Percentiles rank a stretch among this genome's conserved stretches.
Evolutionary conservation across 1,140 invertebrate genomes (phyloP).

Genomic region (Papilio aristodemus): DNA sequence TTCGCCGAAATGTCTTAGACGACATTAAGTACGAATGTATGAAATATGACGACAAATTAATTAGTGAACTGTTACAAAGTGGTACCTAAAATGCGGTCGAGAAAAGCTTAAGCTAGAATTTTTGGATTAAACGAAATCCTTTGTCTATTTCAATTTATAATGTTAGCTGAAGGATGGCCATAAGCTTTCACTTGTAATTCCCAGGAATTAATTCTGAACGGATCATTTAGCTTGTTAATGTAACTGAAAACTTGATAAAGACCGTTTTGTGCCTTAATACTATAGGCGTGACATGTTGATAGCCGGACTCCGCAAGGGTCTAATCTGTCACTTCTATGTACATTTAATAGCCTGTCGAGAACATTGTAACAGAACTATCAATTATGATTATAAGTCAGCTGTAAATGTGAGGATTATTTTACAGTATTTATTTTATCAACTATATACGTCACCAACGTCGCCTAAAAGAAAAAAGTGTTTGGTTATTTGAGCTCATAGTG

Average conservation of each 20-base stretch:
- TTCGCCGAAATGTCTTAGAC: too few species aligned
- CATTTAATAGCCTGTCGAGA: conserved; percentile 50
- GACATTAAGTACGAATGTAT: too few species aligned
- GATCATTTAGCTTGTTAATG: conserved; percentile 30
- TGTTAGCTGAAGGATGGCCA: conserved; percentile 1
- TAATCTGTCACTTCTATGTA: conserved; percentile 51
- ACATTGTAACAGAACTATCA: conserved; percentile 32
- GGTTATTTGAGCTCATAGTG: too few species aligned
- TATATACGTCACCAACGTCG: not conserved
- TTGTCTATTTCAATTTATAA: conserved; percentile 14
- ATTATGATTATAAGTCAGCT: conserved; percentile 32
- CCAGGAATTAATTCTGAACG: conserved; percentile 14
- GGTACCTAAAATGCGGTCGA: too few species aligned
- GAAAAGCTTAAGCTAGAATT: not conserved
- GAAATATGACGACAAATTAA: too few species aligned
- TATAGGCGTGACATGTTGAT: conserved; percentile 42
- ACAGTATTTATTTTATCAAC: not conserved
- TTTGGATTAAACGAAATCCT: not conserved
- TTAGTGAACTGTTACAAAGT: too few species aligned
- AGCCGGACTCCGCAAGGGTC: conserved; percentile 41
- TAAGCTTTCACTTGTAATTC: conserved; percentile 14
- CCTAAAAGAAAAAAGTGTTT: not conserved
- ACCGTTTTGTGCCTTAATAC: conserved; percentile 29
- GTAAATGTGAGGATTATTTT: not conserved
- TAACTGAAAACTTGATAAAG: conserved; percentile 26